Base-by-base conservation (phyloP, 2,888 invertebrate genomes). In the Melanostoma scalare region DNA sequence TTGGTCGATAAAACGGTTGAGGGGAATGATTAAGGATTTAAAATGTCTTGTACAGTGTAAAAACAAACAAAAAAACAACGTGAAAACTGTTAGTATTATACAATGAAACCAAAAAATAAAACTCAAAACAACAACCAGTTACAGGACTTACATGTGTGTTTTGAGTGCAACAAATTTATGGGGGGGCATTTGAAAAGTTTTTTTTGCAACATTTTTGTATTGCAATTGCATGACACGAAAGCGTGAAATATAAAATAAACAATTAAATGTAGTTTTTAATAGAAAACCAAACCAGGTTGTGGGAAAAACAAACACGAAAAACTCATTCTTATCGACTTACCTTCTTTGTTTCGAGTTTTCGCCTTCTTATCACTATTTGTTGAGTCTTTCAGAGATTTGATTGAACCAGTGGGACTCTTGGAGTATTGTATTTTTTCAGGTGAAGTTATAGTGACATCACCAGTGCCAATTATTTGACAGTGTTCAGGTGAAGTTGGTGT, bases 391-490 rank as follows among this genome's bases (percentile, higher is more conserved):
- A 93, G 92, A 69, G 92, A 92, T 89, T 93, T 93, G 79, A 92
- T 91, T 58, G 93, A 93, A 74, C 93, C 92, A 80, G 92, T 92
- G 69, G 93, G 93, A 90, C 93, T 93, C 89, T 93, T 92, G 88
- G 92, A 90, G 89, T 87, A 91, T 82, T 90, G 89, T 63, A 90
- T 74, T 69, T 90, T 90, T 55, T 90, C 90, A 1, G 91, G 90
- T 8, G 91, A 90, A 33, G 88, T 88, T 9, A 89, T 74, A 6
- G 88, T 86, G 3, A 89, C 86, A 74, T 90, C 89, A 6, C 87
- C 85, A 42, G 87, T 87, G 52, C 89, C 90, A 44, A 90, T 88
- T 53, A 90, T 89, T 86, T 90, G 89, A 78, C 89, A 90, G 46
- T 88, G 89, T 36, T 90, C 90, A 3, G 91, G 89, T 4, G 91